Conservation (phyloP, 92 coral and sea anemone species). For the Paramuricea clavata region DNA sequence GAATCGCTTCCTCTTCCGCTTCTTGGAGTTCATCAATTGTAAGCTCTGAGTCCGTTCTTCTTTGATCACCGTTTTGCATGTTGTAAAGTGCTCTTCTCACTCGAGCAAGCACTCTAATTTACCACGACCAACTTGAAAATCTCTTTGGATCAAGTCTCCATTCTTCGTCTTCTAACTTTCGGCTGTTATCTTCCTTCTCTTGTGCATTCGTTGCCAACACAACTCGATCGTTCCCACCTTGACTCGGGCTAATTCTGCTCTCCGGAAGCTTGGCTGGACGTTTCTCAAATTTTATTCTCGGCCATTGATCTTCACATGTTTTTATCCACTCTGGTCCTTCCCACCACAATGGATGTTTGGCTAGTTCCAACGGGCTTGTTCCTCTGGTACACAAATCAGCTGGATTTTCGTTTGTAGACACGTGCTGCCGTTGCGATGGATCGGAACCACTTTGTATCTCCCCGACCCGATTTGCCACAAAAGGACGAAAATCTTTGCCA, state of each 20-base stretch:
- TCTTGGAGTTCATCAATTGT: no score
- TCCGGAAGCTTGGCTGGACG: not conserved
- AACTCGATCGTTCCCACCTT: not conserved
- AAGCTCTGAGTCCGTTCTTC: no score
- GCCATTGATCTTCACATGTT: conserved; percentile 36
- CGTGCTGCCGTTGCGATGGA: conserved; percentile 74
- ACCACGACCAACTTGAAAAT: not conserved
- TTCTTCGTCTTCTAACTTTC: not conserved
- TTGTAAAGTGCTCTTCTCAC: not conserved
- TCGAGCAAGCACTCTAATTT: not conserved
- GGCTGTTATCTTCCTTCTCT: not conserved
- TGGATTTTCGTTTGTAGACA: conserved; percentile 60
- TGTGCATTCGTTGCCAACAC: not conserved
- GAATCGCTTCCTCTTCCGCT: not conserved
- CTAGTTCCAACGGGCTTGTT: conserved; percentile 19
- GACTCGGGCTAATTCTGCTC: no score
- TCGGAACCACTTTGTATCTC: conserved; percentile 63
- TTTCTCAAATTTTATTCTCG: not conserved
- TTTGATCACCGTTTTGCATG: not conserved
- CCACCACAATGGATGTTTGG: conserved; percentile 56
- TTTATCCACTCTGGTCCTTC: conserved; percentile 56
- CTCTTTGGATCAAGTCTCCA: not conserved
- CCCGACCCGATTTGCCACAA: conserved; percentile 69
- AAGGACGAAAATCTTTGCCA: conserved; percentile 69
- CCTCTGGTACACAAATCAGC: conserved; percentile 67